phyloP scores from a whole-genome alignment of 2,113 vertebrate genomes.

The Galemys pyrenaicus region DNA sequence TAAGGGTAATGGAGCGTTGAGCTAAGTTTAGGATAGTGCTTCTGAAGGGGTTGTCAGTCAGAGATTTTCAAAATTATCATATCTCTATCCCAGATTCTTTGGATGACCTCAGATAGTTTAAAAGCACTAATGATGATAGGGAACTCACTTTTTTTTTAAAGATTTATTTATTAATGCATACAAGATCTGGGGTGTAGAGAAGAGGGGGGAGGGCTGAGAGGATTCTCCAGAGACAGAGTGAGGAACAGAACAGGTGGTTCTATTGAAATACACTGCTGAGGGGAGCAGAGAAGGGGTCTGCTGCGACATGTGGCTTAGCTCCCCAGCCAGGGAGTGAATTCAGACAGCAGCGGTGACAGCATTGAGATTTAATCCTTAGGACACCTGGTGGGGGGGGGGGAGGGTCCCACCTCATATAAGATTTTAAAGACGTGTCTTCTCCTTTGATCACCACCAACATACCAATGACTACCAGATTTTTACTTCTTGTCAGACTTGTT shows the following conservation, averaged over 20 bases:
- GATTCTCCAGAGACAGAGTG: too few species aligned
- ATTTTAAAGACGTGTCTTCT: neutral
- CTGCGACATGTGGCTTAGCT: too few species aligned
- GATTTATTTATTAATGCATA: too few species aligned
- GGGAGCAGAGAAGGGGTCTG: too few species aligned
- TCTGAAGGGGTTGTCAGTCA: neutral
- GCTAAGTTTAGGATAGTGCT: neutral
- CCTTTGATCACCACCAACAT: neutral
- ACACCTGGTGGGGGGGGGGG: too few species aligned
- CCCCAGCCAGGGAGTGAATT: too few species aligned
- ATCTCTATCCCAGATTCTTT: neutral
- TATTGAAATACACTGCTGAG: too few species aligned
- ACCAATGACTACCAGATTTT: neutral
- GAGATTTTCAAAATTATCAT: neutral
- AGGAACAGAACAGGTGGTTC: too few species aligned
- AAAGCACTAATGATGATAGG: neutral
- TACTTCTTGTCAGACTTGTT: neutral
- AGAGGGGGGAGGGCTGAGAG: too few species aligned
- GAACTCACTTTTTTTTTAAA: neutral
- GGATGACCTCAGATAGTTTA: neutral
- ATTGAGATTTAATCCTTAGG: too few species aligned
- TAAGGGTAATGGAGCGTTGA: neutral
- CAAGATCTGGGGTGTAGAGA: too few species aligned
- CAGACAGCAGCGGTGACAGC: too few species aligned
- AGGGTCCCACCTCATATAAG: neutral